Evolutionary conservation across 2,113 vertebrate genomes (phyloP).

Genomic region (Calonectris borealis): DNA sequence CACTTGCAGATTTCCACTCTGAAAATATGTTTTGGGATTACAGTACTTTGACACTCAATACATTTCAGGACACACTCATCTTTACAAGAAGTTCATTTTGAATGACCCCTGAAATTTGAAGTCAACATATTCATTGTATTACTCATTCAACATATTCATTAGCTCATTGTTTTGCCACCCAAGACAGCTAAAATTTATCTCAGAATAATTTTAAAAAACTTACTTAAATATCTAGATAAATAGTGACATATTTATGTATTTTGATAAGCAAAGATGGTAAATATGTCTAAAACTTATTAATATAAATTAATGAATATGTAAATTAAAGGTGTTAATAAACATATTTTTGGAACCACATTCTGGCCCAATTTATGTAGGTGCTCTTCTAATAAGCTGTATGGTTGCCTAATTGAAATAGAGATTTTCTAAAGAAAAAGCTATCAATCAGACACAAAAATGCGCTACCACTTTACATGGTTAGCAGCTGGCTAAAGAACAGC

Average conservation of each 20-base stretch:
- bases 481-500: neutral
- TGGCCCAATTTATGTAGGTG: neutral
- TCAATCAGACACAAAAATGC: neutral
- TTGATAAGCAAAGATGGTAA: neutral
- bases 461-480: neutral
- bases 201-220: neutral
- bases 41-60: neutral
- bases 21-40: neutral
- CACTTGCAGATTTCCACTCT: neutral
- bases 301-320: neutral
- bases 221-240: neutral
- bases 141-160: neutral
- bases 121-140: neutral
- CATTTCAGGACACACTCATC: neutral
- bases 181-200: neutral
- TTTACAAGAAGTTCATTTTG: neutral
- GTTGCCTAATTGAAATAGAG: neutral
- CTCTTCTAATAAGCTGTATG: neutral
- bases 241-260: neutral
- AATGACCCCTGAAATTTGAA: neutral
- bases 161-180: neutral
- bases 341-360: neutral
- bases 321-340: neutral
- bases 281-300: neutral
- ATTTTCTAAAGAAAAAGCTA: neutral